These are phyloP conservation scores for Amaurobius ferox DNA, from an alignment of 2,888 invertebrate species.

Conservation along the genomic window DNA sequence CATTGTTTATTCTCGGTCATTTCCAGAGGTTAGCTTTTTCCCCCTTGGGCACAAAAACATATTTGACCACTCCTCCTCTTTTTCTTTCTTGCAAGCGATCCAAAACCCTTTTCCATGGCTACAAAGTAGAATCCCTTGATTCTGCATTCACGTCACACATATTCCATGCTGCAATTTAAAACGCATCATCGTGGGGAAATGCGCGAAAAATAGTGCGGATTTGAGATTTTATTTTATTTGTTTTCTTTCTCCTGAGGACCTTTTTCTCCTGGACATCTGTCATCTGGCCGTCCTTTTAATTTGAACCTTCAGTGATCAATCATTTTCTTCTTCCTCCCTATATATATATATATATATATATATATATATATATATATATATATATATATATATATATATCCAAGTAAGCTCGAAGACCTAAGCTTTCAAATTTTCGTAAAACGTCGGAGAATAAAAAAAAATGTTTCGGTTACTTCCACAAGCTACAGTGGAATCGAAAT, in stretches of 20 bases:
- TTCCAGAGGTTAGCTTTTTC: too few species aligned
- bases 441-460: background rate
- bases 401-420: background rate
- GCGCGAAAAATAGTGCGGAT: slow-evolving; percentile 48
- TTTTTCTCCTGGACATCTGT: slow-evolving; percentile 40
- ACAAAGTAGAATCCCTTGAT: slow-evolving; percentile 1
- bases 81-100: background rate
- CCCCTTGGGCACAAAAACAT: background rate
- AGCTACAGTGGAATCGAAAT: too few species aligned
- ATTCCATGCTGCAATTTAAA: slow-evolving; percentile 39
- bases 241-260: slow-evolving; percentile 3
- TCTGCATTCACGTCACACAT: slow-evolving; percentile 48
- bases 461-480: too few species aligned
- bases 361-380: too few species aligned
- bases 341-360: too few species aligned
- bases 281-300: slow-evolving; percentile 52
- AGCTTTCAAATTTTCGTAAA: slow-evolving; percentile 13
- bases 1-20: too few species aligned
- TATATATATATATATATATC: too few species aligned
- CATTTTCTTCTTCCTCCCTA: slow-evolving; percentile 32
- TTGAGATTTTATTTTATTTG: slow-evolving; percentile 12
- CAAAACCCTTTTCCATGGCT: slow-evolving; percentile 7
- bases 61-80: slow-evolving; percentile 1
- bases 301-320: slow-evolving; percentile 46
- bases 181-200: slow-evolving; percentile 30